Percentiles rank a stretch among this genome's conserved stretches.
Conservation (phyloP, 2,113 vertebrate genomes). For the Leptodactylus fuscus region DNA sequence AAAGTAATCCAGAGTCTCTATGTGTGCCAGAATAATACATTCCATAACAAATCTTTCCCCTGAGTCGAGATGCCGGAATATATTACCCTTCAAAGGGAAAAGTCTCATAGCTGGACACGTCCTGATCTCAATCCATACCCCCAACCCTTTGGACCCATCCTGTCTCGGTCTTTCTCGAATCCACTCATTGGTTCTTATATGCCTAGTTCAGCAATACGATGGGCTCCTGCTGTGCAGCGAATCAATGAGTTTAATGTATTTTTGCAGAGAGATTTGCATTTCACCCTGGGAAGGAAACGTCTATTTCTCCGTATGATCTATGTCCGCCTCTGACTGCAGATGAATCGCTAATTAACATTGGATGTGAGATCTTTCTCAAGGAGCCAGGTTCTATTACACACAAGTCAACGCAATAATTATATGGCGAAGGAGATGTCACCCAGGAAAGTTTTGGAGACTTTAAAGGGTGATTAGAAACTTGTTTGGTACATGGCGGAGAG, state of each 20-base stretch:
- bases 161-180: not conserved
- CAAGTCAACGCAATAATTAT: not conserved
- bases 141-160: not conserved
- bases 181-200: not conserved
- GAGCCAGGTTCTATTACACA: not conserved
- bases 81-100: too few relatives aligned
- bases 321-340: not conserved
- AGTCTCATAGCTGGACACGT: not conserved
- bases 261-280: not conserved
- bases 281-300: not conserved
- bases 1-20: too few relatives aligned
- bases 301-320: not conserved
- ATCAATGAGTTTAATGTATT: not conserved
- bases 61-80: not conserved
- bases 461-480: slow-evolving; percentile 4
- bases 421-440: not conserved
- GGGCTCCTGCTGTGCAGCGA: not conserved
- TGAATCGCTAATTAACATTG: not conserved
- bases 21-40: too few relatives aligned
- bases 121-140: not conserved
- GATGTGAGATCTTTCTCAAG: not conserved
- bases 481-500: not conserved
- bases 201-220: not conserved
- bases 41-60: not conserved
- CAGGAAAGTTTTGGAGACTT: not conserved